Conservation (phyloP, 2,113 vertebrate species). For the Megaptera novaeangliae region DNA sequence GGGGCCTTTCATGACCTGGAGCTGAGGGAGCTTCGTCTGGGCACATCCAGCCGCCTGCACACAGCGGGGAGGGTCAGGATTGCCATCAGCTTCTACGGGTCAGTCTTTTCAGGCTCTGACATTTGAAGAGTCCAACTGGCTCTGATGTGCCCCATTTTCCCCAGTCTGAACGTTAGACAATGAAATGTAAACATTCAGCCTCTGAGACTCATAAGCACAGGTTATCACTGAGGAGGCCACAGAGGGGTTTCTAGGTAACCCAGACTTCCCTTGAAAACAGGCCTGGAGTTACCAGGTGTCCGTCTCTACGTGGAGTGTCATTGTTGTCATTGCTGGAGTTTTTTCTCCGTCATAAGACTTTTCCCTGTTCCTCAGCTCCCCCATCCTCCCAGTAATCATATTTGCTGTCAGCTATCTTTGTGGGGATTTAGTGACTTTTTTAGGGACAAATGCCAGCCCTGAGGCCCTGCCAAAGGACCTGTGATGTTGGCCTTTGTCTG, state of each 20-base stretch:
- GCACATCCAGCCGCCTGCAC: fast-evolving
- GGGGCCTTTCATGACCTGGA: neutral
- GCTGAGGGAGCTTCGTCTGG: fast-evolving
- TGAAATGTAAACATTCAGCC: neutral
- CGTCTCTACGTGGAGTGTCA: fast-evolving
- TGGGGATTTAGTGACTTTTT: neutral
- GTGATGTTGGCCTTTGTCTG: neutral
- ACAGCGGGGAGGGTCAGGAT: neutral
- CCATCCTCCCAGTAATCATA: neutral
- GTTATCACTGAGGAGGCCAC: neutral
- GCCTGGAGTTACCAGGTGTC: fast-evolving
- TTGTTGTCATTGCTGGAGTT: neutral
- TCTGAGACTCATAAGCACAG: neutral
- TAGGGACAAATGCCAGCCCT: neutral
- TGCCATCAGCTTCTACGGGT: too few species aligned
- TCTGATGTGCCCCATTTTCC: fast-evolving
- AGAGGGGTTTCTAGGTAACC: neutral
- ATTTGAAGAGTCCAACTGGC: neutral
- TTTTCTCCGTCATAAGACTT: neutral
- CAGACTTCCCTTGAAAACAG: neutral
- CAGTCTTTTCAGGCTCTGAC: neutral
- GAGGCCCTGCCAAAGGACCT: neutral
- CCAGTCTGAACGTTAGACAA: neutral
- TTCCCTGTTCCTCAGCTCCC: neutral
- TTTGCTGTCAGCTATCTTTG: neutral